phyloP scores from a whole-genome alignment of 1,140 invertebrate species.

The Nomia melanderi region DNA sequence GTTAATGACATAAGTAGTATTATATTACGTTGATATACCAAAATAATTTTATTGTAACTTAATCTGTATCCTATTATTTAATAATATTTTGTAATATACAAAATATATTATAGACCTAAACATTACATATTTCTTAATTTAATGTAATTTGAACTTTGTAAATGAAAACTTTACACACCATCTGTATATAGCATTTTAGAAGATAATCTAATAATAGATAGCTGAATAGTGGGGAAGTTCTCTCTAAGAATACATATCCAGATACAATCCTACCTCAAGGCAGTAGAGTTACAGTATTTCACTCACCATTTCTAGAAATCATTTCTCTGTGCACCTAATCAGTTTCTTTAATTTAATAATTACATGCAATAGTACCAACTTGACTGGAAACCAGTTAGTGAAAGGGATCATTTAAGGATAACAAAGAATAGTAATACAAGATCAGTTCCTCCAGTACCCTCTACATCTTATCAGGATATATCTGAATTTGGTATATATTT shows the following conservation, averaged over 20 bases:
- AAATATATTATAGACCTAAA: neutral
- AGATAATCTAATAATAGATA: conserved; percentile 72
- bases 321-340: conserved; percentile 3
- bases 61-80: neutral
- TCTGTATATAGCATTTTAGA: conserved; percentile 49
- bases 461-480: conserved; percentile 64
- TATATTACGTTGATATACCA: neutral
- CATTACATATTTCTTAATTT: conserved; percentile 29
- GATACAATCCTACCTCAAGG: conserved; percentile 66
- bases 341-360: conserved; percentile 26
- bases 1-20: neutral
- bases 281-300: conserved; percentile 57
- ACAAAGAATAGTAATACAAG: conserved; percentile 73
- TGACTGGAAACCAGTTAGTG: conserved; percentile 70
- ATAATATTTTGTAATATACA: neutral
- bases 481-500: conserved; percentile 66
- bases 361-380: conserved; percentile 65
- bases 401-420: conserved; percentile 59
- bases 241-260: conserved; percentile 76
- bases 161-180: conserved; percentile 40
- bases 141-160: conserved; percentile 49
- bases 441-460: conserved; percentile 58
- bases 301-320: conserved; percentile 12
- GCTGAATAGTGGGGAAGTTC: conserved; percentile 70
- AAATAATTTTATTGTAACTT: neutral